phyloP scores from a whole-genome alignment of 92 coral and sea anemone genomes.

The Paramuricea clavata region DNA sequence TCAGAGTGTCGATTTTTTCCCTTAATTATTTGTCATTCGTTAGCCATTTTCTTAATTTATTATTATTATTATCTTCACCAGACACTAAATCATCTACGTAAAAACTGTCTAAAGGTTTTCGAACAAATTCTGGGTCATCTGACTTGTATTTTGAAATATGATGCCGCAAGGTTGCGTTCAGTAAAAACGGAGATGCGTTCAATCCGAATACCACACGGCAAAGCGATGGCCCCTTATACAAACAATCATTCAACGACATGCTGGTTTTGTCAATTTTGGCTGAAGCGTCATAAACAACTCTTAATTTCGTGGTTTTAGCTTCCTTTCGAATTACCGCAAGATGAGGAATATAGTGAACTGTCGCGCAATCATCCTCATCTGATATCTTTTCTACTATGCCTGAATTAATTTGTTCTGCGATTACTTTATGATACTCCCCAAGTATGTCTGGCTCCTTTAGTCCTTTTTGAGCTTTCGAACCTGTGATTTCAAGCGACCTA shows the following conservation, averaged over 20 bases:
- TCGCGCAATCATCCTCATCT: constrained; percentile 8
- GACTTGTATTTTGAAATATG: constrained; percentile 55
- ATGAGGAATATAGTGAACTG: too few relatives aligned
- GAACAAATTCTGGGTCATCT: constrained; percentile 66
- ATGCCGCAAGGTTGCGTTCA: constrained; percentile 69
- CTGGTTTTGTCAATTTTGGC: constrained; percentile 14
- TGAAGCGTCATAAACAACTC: constrained; percentile 22
- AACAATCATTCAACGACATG: constrained; percentile 54
- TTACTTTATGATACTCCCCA: constrained; percentile 45
- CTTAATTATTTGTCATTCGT: constrained; percentile 31
- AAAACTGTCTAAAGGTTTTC: constrained; percentile 27
- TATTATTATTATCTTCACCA: constrained; percentile 35
- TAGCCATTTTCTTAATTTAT: constrained; percentile 63
- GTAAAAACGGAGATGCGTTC: too few relatives aligned
- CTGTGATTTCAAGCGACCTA: constrained; percentile 50
- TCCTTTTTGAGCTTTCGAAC: constrained; percentile 37
- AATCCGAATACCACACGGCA: constrained; percentile 71
- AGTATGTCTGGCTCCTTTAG: too few relatives aligned
- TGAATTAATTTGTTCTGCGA: constrained; percentile 32
- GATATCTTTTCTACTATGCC: constrained; percentile 53
- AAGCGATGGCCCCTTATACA: constrained; percentile 59
- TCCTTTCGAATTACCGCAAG: constrained; percentile 17
- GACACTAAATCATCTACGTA: too few relatives aligned
- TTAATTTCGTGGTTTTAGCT: constrained; percentile 14
- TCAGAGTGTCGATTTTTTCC: neutral